These are phyloP conservation scores for Venturia canescens DNA, from an alignment of 1,140 invertebrate genomes.

Conservation along the genomic window DNA sequence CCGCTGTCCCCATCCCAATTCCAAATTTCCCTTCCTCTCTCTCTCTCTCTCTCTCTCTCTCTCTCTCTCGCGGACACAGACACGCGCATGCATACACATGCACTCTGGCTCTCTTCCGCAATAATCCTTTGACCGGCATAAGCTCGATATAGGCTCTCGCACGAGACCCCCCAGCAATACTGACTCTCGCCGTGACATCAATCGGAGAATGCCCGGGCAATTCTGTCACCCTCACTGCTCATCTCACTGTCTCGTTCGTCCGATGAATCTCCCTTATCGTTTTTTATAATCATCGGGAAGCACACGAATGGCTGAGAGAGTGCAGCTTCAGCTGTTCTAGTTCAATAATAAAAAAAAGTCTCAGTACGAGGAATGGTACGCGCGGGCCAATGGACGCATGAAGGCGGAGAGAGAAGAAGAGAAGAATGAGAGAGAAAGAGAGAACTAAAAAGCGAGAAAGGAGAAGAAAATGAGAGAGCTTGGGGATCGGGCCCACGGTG, in stretches of 20 bases:
- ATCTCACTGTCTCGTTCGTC: no score
- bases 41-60: conserved; percentile 11
- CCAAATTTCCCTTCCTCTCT: not conserved
- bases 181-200: not conserved
- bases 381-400: no score
- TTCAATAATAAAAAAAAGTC: not conserved
- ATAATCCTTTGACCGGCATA: not conserved
- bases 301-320: not conserved
- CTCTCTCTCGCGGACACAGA: not conserved
- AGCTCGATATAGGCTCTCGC: not conserved
- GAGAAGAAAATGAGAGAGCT: no score
- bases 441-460: no score
- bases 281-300: conserved; percentile 56
- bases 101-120: not conserved
- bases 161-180: not conserved
- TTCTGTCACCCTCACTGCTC: no score
- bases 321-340: not conserved
- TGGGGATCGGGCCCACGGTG: no score
- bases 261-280: conserved; percentile 52
- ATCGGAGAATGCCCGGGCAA: not conserved
- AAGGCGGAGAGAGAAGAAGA: no score
- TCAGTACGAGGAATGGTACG: no score
- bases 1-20: conserved; percentile 33
- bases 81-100: not conserved
- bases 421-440: no score